phyloP scores from a whole-genome alignment of 2,113 vertebrate genomes.

The Tragelaphus imberbis region DNA sequence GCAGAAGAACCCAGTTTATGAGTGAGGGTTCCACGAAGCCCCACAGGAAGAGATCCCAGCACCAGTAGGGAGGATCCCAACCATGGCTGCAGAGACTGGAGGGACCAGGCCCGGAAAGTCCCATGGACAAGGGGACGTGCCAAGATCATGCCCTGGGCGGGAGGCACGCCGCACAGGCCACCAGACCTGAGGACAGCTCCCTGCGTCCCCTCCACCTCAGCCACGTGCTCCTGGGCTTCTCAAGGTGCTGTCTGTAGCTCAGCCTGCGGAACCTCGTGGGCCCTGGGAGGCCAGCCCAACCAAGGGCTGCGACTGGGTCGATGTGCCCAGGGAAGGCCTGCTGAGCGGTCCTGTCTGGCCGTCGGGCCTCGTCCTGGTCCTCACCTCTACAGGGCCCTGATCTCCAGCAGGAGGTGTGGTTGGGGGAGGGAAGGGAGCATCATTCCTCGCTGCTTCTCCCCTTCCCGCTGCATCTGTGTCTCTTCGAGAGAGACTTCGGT shows the following conservation, averaged over 20 bases:
- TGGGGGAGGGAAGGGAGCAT: slow-evolving; percentile 32
- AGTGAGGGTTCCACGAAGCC: neutral
- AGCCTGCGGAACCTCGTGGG: neutral
- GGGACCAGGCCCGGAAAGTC: neutral
- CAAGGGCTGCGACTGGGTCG: neutral
- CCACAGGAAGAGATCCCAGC: neutral
- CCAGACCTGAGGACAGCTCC: neutral
- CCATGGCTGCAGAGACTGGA: neutral
- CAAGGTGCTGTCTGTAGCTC: neutral
- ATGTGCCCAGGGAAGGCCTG: neutral
- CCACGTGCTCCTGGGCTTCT: neutral
- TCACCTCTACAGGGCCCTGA: neutral
- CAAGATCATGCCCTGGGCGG: neutral
- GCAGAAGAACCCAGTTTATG: neutral
- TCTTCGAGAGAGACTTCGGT: slow-evolving; percentile 73
- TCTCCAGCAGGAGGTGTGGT: neutral
- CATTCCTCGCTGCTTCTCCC: slow-evolving; percentile 50
- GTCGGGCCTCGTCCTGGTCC: neutral
- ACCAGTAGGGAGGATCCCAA: neutral
- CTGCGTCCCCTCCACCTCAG: neutral
- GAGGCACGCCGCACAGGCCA: neutral
- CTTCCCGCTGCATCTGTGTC: slow-evolving; percentile 71
- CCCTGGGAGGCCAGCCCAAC: neutral
- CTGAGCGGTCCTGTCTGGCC: neutral
- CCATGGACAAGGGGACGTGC: neutral